A percentile compares a stretch with the other conserved stretches of the same genome.
Conservation (phyloP, 2,113 vertebrate genomes). For the Trematocara unimaculatum region DNA sequence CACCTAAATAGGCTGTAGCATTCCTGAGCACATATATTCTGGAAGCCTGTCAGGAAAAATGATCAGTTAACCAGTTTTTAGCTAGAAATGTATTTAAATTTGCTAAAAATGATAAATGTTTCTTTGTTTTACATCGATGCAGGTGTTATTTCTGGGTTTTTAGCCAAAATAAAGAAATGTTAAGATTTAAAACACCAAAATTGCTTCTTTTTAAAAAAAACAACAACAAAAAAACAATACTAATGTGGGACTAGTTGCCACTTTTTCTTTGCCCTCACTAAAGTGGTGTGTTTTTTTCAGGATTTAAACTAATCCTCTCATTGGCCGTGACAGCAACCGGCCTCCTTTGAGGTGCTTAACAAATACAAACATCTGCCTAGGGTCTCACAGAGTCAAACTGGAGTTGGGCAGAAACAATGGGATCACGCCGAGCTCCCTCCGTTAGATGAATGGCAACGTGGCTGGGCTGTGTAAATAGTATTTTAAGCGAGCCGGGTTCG, state of each 20-base stretch:
- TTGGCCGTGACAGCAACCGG: not conserved
- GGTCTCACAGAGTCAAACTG: not conserved
- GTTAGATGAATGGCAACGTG: constrained; percentile 24
- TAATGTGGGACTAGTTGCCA: not conserved
- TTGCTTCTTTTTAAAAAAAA: not conserved
- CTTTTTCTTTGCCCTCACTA: not conserved
- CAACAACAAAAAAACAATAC: not conserved
- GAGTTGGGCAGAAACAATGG: not conserved
- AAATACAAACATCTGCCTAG: not conserved
- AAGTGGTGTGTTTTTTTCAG: not conserved
- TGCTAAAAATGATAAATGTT: not conserved
- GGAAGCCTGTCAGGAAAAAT: not conserved
- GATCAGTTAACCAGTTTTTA: not conserved
- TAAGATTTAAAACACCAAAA: not conserved
- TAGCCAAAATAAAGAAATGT: not conserved
- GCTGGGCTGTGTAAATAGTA: constrained; percentile 73
- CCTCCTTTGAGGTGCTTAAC: not conserved
- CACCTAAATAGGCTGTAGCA: not conserved
- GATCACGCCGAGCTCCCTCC: not conserved
- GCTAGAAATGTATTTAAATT: not conserved
- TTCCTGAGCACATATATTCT: not conserved
- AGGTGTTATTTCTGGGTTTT: not conserved
- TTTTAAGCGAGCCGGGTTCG: constrained; percentile 58
- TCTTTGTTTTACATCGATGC: not conserved
- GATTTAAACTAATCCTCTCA: not conserved